Percentiles rank a stretch among this genome's conserved stretches.
Conservation (phyloP, 2,888 invertebrate species). For the Camponotus fellah region DNA sequence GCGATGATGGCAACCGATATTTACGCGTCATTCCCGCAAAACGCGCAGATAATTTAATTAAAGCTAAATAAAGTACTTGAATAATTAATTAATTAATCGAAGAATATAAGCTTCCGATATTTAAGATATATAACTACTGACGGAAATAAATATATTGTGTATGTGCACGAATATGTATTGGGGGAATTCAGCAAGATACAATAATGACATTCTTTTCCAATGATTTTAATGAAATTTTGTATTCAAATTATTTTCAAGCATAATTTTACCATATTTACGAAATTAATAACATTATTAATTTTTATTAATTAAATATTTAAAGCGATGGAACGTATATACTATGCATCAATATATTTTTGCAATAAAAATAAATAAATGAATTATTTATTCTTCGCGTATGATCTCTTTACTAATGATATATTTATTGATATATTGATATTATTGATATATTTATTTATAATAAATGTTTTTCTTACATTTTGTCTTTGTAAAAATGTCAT, state of each 20-base stretch:
- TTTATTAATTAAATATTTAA: not conserved
- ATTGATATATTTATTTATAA: not conserved
- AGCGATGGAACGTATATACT: too few relatives aligned
- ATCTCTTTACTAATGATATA: not conserved
- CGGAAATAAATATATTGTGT: not conserved
- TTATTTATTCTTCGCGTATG: not conserved
- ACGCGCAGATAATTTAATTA: constrained; percentile 32
- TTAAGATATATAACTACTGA: not conserved
- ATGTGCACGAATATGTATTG: not conserved
- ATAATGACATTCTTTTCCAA: not conserved
- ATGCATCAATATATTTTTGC: not conserved
- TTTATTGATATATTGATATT: too few relatives aligned
- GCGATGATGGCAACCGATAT: constrained; percentile 23
- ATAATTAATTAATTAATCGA: constrained; percentile 20
- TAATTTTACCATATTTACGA: not conserved
- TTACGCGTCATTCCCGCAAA: constrained; percentile 23
- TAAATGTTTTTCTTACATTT: not conserved
- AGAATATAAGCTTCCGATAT: not conserved
- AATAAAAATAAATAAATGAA: not conserved
- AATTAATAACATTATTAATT: not conserved
- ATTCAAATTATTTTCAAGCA: not conserved
- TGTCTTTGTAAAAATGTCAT: not conserved
- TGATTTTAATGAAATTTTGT: not conserved
- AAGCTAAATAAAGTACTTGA: constrained; percentile 26
- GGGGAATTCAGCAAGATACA: not conserved